Percentiles rank a stretch among this genome's conserved stretches.
Evolutionary conservation across 92 coral and sea anemone species (phyloP).

Genomic region (Phymanthus crucifer): DNA sequence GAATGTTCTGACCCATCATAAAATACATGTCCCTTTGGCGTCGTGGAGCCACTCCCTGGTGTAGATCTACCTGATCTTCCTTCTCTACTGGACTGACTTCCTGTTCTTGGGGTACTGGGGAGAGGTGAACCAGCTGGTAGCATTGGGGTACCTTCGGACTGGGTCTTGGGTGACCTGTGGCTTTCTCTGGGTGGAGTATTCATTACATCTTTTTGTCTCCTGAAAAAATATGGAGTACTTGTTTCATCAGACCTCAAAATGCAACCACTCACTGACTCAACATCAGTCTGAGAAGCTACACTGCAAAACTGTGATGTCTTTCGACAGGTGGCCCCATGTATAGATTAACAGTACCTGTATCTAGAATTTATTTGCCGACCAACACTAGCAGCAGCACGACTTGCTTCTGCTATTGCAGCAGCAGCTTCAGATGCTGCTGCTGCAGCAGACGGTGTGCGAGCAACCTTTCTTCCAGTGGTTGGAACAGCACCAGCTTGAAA

Average conservation of each 20-base stretch:
- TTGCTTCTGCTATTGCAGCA: conserved; percentile 95
- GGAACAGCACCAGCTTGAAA: conserved; percentile 47
- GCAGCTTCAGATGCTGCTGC: conserved; percentile 99
- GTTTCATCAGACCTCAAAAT: neutral
- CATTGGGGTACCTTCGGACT: conserved; percentile 40
- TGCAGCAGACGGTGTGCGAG: conserved; percentile 93
- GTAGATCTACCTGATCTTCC: conserved; percentile 57
- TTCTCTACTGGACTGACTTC: conserved; percentile 46
- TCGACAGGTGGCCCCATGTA: too few species aligned
- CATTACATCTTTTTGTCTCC: conserved; percentile 34
- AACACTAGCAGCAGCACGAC: conserved; percentile 94
- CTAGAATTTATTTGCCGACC: conserved; percentile 78
- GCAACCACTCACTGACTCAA: too few species aligned
- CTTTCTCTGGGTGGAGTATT: conserved; percentile 52
- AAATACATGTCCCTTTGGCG: conserved; percentile 55
- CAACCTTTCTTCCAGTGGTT: conserved; percentile 55
- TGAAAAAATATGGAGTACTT: neutral
- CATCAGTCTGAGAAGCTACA: too few species aligned
- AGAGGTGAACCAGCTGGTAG: conserved; percentile 29
- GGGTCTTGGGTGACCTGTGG: conserved; percentile 23
- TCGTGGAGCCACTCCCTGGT: conserved; percentile 66
- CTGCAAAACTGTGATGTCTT: too few species aligned
- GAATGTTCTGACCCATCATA: conserved; percentile 46
- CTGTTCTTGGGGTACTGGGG: conserved; percentile 43
- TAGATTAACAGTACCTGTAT: conserved; percentile 56